These are phyloP conservation scores for Akabosia matsudoensis DNA, from an alignment of 1,140 invertebrate species.

Conservation along the genomic window DNA sequence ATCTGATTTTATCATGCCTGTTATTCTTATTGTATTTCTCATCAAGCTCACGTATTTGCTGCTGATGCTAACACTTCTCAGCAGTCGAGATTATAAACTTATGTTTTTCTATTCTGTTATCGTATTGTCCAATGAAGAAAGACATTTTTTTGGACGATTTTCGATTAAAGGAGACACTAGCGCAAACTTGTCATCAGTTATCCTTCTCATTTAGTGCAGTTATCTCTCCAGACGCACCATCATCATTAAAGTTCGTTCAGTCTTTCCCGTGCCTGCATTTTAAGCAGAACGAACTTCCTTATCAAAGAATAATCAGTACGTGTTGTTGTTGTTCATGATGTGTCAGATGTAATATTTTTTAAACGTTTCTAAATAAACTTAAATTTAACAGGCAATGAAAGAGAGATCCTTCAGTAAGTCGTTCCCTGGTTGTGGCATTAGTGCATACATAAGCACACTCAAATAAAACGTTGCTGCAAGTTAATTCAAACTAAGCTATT, in stretches of 20 bases:
- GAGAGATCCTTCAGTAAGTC: too few relatives aligned
- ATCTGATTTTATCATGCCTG: slow-evolving; percentile 11
- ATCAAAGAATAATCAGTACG: neutral
- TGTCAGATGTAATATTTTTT: too few relatives aligned
- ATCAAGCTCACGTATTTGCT: neutral
- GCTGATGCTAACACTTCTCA: neutral
- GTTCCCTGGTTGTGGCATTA: too few relatives aligned
- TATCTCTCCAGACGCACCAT: neutral
- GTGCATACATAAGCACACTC: too few relatives aligned
- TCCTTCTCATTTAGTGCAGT: neutral
- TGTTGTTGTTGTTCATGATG: too few relatives aligned
- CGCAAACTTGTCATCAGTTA: slow-evolving; percentile 3
- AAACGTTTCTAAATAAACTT: neutral
- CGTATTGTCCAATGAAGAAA: neutral
- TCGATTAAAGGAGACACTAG: too few relatives aligned
- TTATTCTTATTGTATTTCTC: neutral
- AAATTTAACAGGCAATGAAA: neutral
- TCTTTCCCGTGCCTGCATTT: too few relatives aligned
- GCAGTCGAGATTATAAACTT: neutral
- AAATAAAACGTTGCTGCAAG: too few relatives aligned
- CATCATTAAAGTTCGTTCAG: too few relatives aligned
- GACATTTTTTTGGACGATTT: too few relatives aligned
- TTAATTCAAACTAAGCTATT: too few relatives aligned
- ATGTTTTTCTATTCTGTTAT: neutral
- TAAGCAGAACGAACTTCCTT: neutral